Evolutionary conservation across 2,888 invertebrate genomes (phyloP).

Genomic region (Dolichomitus sp.): DNA sequence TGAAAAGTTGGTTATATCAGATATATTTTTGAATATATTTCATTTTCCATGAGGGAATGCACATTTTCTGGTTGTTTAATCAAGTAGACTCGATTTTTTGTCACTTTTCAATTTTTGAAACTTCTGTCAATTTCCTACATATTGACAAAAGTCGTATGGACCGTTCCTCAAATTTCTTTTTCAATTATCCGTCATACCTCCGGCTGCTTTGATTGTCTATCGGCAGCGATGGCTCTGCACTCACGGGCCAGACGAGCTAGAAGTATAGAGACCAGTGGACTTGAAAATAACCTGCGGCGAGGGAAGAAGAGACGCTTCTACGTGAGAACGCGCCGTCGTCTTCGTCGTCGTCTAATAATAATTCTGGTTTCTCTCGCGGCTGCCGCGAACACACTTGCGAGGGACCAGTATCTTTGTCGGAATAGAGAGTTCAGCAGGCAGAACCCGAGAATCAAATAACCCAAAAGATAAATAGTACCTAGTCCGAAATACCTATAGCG

Average conservation of each 20-base stretch:
- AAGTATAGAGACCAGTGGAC: conserved; percentile 71
- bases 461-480: background rate
- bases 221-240: background rate
- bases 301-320: conserved; percentile 73
- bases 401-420: conserved; percentile 62
- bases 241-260: conserved; percentile 58
- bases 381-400: conserved; percentile 40
- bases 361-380: conserved; percentile 67
- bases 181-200: background rate
- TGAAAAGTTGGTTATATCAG: too few species aligned
- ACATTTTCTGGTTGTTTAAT: background rate
- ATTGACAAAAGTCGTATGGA: background rate
- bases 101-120: background rate
- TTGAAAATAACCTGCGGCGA: conserved; percentile 84
- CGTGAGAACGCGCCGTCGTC: conserved; percentile 56
- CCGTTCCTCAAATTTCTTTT: background rate
- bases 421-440: conserved; percentile 61
- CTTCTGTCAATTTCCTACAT: background rate
- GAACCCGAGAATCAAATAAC: conserved; percentile 21
- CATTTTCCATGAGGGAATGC: too few species aligned
- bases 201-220: background rate
- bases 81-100: background rate
- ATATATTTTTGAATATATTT: too few species aligned
- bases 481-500: background rate
- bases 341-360: conserved; percentile 81